Evolutionary conservation across 2,113 vertebrate species (phyloP).

Genomic region (Cheilinus undulatus): DNA sequence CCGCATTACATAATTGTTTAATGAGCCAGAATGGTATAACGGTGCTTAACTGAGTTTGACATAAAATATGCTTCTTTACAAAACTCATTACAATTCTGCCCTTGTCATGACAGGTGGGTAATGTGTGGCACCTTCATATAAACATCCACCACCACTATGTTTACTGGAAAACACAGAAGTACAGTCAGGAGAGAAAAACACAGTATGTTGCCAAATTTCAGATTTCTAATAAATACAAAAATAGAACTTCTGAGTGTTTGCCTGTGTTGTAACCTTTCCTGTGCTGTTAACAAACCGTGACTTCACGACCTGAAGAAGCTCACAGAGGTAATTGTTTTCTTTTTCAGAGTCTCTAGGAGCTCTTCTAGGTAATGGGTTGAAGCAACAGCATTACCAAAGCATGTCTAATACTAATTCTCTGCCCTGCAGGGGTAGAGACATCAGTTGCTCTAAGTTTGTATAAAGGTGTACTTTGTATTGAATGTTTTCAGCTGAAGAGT

Average conservation of each 20-base stretch:
- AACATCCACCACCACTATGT: conserved; percentile 34
- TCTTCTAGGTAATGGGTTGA: conserved; percentile 43
- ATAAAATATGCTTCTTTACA: conserved; percentile 21
- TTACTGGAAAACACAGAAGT: conserved; percentile 28
- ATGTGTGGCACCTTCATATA: conserved; percentile 32
- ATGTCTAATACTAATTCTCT: not conserved
- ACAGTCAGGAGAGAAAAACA: conserved; percentile 34
- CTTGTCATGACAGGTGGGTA: conserved; percentile 17
- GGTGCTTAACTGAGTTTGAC: conserved; percentile 21
- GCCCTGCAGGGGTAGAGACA: conserved; percentile 5
- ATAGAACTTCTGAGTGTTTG: conserved; percentile 6
- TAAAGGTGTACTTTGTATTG: not conserved
- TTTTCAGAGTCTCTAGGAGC: conserved; percentile 26
- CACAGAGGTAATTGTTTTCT: conserved; percentile 35
- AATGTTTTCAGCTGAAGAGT: not conserved
- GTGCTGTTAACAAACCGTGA: conserved; percentile 25
- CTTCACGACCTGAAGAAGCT: conserved; percentile 34
- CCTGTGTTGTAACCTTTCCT: conserved; percentile 24
- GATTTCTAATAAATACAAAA: conserved; percentile 29
- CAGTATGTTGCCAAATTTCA: conserved; percentile 25
- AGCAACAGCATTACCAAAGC: conserved; percentile 47
- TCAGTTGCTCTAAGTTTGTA: not conserved
- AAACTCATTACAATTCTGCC: conserved; percentile 10
- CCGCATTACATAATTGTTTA: conserved; percentile 17
- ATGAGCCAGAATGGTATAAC: conserved; percentile 20